Conservation (phyloP, 2,797 vertebrate genomes). For the Halcyon badia region DNA sequence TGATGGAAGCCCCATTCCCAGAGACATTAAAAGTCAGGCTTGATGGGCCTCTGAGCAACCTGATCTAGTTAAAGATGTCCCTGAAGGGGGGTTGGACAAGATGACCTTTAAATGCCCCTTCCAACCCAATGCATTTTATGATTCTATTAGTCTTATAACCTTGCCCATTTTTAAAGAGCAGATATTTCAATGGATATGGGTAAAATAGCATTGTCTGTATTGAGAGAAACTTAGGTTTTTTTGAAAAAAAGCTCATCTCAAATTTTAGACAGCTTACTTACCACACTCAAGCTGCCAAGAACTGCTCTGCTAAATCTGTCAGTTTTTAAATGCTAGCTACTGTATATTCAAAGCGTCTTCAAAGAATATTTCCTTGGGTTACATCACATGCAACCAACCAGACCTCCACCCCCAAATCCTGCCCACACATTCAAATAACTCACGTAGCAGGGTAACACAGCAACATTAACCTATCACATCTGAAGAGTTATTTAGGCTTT, state of each 20-base stretch:
- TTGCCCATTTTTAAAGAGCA: neutral
- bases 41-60: too few relatives aligned
- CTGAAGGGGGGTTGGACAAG: too few relatives aligned
- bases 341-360: constrained; percentile 15
- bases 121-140: too few relatives aligned
- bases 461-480: neutral
- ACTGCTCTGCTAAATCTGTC: constrained; percentile 27
- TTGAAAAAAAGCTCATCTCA: neutral
- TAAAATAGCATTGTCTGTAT: neutral
- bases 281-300: neutral
- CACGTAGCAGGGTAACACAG: neutral
- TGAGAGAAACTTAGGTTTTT: neutral
- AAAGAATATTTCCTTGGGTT: constrained; percentile 20
- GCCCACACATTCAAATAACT: neutral
- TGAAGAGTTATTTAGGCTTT: neutral
- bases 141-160: neutral
- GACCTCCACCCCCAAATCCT: neutral
- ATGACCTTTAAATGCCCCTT: too few relatives aligned
- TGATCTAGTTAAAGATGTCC: too few relatives aligned
- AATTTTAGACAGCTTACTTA: neutral
- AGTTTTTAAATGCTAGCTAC: neutral
- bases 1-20: too few relatives aligned
- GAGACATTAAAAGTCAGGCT: too few relatives aligned
- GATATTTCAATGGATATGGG: neutral
- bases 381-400: neutral